These are phyloP conservation scores for Anableps anableps DNA, from an alignment of 2,797 vertebrate species.

Conservation along the genomic window DNA sequence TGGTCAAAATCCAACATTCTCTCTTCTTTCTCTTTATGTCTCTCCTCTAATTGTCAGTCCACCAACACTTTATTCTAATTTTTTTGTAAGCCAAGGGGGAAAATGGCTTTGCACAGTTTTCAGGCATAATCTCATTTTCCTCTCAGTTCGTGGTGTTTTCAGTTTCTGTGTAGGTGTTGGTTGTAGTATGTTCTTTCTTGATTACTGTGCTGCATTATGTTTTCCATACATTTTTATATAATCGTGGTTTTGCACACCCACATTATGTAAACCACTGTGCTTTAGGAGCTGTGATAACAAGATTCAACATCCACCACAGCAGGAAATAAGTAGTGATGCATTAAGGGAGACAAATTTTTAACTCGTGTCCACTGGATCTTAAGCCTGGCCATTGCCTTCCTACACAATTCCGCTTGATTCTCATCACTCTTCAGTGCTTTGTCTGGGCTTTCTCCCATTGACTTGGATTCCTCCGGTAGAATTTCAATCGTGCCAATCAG, in stretches of 20 bases:
- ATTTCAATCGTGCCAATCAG: no score
- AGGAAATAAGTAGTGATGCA: neutral
- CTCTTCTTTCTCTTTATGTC: constrained; percentile 25
- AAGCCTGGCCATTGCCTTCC: no score
- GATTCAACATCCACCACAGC: neutral
- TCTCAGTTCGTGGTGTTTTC: constrained; percentile 27
- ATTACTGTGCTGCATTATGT: constrained; percentile 41
- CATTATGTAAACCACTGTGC: constrained; percentile 1
- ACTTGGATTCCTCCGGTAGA: no score
- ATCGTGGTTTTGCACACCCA: constrained; percentile 5
- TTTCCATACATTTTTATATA: constrained; percentile 24
- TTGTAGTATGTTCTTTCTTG: constrained; percentile 36
- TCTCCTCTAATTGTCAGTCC: constrained; percentile 48
- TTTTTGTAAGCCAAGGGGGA: constrained; percentile 3
- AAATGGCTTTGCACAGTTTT: constrained; percentile 26
- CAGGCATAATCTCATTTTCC: constrained; percentile 41
- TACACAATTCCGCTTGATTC: no score
- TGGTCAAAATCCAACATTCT: constrained; percentile 32
- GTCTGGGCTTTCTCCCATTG: no score
- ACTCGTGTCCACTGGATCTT: neutral
- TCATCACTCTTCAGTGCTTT: no score
- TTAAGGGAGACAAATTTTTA: neutral
- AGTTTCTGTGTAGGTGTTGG: constrained; percentile 34
- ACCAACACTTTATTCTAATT: constrained; percentile 23
- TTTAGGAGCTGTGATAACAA: constrained; percentile 3